A percentile compares a stretch with the other conserved stretches of the same genome.
phyloP scores from a whole-genome alignment of 2,888 invertebrate species.

The Dynastes hyllus region DNA sequence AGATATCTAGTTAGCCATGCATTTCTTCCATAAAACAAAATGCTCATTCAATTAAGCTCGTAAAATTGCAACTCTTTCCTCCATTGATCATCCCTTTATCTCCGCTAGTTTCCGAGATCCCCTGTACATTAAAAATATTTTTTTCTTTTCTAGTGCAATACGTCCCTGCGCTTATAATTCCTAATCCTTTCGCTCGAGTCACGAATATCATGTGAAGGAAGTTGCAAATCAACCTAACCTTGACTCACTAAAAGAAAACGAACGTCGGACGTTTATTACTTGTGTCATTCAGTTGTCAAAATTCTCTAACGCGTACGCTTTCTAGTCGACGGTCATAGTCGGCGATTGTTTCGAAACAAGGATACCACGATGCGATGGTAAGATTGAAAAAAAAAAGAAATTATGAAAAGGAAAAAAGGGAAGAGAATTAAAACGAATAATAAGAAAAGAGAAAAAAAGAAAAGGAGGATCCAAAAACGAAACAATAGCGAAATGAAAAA shows the following conservation, averaged over 20 bases:
- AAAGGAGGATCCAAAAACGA: neutral
- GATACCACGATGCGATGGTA: neutral
- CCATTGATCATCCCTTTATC: too few relatives aligned
- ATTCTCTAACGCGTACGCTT: constrained; percentile 41
- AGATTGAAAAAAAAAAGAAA: neutral
- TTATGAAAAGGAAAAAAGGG: neutral
- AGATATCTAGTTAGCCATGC: too few relatives aligned
- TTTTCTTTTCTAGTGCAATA: neutral
- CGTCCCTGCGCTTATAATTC: constrained; percentile 27
- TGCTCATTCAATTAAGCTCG: too few relatives aligned
- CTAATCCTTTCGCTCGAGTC: constrained; percentile 29
- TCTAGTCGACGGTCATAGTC: constrained; percentile 17
- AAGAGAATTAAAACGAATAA: neutral
- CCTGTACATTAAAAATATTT: too few relatives aligned
- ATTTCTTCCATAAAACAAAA: too few relatives aligned
- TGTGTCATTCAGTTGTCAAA: constrained; percentile 46
- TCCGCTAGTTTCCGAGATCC: too few relatives aligned
- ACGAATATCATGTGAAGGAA: constrained; percentile 44
- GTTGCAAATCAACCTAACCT: constrained; percentile 46
- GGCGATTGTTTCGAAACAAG: constrained; percentile 20
- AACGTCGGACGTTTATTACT: constrained; percentile 27
- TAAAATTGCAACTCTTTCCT: too few relatives aligned
- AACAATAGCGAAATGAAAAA: constrained; percentile 18
- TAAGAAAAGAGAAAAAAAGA: neutral
- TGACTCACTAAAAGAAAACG: constrained; percentile 24